These are phyloP conservation scores for Hystrix brachyura DNA, from an alignment of 2,113 vertebrate genomes.

Conservation along the genomic window DNA sequence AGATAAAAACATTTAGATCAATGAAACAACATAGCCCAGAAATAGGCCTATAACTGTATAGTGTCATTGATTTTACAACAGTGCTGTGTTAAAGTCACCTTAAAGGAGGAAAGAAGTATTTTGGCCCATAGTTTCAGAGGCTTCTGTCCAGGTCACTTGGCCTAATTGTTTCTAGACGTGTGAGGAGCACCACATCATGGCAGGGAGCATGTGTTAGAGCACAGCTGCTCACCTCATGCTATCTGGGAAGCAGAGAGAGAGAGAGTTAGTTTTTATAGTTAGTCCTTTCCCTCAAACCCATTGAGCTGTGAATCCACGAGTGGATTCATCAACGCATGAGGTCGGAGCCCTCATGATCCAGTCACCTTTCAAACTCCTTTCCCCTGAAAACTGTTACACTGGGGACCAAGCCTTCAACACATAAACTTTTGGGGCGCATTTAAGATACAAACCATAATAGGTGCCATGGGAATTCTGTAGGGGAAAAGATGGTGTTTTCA, in stretches of 20 bases:
- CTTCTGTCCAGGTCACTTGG: neutral
- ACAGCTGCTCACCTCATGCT: neutral
- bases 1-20: neutral
- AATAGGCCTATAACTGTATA: neutral
- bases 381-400: neutral
- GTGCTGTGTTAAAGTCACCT: neutral
- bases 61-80: neutral
- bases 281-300: neutral
- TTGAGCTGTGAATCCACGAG: neutral
- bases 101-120: neutral
- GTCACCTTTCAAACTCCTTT: neutral
- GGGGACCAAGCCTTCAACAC: neutral
- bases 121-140: neutral
- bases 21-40: neutral
- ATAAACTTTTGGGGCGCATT: neutral
- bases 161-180: neutral
- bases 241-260: neutral
- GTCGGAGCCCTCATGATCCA: neutral
- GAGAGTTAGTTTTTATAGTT: neutral
- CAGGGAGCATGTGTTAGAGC: neutral
- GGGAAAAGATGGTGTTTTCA: neutral
- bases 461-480: neutral
- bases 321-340: neutral
- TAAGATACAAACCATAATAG: neutral
- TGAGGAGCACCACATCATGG: neutral